Evolutionary conservation across 1,140 invertebrate genomes (phyloP).

Genomic region (Drosophila erecta): DNA sequence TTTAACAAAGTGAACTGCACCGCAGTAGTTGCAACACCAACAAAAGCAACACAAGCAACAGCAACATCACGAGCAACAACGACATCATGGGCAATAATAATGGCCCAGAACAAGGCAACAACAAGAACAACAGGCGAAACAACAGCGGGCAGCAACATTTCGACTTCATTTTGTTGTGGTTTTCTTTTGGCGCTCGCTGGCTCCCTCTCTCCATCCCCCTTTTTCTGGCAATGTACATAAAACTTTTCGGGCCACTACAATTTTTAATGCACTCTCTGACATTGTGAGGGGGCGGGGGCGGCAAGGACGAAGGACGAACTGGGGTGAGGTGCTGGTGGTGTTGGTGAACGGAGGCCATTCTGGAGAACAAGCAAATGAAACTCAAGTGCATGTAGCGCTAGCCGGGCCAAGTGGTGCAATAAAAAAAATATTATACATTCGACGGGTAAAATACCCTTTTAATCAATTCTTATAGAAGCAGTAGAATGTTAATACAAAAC

Average conservation of each 20-base stretch:
- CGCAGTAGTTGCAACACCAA: conserved; percentile 28
- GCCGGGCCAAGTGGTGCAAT: conserved; percentile 69
- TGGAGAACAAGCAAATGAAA: conserved; percentile 78
- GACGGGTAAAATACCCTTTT: conserved; percentile 9
- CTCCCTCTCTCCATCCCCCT: conserved; percentile 15
- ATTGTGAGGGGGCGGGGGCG: conserved; percentile 34
- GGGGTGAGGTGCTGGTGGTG: not conserved
- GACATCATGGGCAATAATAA: conserved; percentile 39
- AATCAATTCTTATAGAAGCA: not conserved
- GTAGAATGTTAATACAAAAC: no score
- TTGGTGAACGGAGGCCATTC: conserved; percentile 25
- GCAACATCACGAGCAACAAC: conserved; percentile 25
- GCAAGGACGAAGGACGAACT: not conserved
- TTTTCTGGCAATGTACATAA: conserved; percentile 71
- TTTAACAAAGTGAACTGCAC: conserved; percentile 70
- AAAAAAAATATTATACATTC: conserved; percentile 38
- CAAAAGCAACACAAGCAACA: conserved; percentile 23
- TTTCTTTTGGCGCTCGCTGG: conserved; percentile 53
- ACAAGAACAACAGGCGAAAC: conserved; percentile 29
- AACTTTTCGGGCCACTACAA: conserved; percentile 67
- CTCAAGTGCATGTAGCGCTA: conserved; percentile 77
- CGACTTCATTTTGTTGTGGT: conserved; percentile 77
- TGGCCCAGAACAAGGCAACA: conserved; percentile 40
- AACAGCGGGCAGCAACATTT: conserved; percentile 57
- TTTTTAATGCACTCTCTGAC: conserved; percentile 81